Evolutionary conservation across 2,113 vertebrate species (phyloP).

Genomic region (Piprites chloris): DNA sequence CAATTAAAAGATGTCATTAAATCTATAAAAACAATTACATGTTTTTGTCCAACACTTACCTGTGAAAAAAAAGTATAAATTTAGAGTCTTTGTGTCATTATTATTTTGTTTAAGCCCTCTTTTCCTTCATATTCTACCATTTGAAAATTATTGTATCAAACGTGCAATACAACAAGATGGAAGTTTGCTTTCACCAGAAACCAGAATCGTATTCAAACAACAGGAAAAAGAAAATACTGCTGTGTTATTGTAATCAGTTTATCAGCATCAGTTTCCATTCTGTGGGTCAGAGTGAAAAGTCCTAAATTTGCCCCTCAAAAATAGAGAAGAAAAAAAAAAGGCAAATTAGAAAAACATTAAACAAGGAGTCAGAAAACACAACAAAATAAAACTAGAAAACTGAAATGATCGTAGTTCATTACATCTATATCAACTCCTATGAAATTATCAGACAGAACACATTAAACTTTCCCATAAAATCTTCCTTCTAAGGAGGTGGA

Average conservation of each 20-base stretch:
- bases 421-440: background rate
- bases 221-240: background rate
- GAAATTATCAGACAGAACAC: background rate
- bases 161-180: background rate
- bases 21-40: background rate
- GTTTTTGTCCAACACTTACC: background rate
- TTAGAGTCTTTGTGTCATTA: background rate
- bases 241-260: background rate
- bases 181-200: background rate
- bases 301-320: fast-evolving
- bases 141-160: background rate
- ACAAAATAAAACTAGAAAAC: background rate
- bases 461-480: background rate
- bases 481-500: background rate
- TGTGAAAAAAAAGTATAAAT: background rate
- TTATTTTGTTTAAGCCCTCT: background rate
- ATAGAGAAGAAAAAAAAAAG: background rate
- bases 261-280: background rate
- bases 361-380: background rate
- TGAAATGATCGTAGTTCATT: background rate
- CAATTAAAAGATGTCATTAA: background rate
- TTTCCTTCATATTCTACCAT: background rate
- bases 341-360: background rate
- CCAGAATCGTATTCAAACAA: background rate
- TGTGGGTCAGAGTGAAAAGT: background rate